These are phyloP conservation scores for Gobio gobio DNA, from an alignment of 2,113 vertebrate genomes.

Conservation along the genomic window DNA sequence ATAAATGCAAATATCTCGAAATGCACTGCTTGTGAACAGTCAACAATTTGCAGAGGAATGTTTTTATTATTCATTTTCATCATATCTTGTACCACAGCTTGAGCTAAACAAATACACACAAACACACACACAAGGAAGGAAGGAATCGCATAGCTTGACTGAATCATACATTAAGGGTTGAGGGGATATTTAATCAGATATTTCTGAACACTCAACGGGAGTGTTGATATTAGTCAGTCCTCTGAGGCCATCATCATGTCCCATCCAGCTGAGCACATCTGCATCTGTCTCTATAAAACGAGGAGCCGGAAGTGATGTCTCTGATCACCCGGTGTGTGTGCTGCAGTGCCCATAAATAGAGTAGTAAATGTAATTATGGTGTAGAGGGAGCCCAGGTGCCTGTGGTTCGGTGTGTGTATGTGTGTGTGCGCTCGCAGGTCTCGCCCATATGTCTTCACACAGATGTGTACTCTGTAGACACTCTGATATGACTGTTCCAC, in stretches of 20 bases:
- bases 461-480: constrained; percentile 28
- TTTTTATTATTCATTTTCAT: background rate
- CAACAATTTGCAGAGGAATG: background rate
- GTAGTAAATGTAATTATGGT: constrained; percentile 29
- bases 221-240: background rate
- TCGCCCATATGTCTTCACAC: constrained; percentile 24
- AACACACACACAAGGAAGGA: background rate
- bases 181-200: background rate
- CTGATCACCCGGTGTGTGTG: constrained; percentile 7
- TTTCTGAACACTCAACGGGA: background rate
- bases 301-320: background rate
- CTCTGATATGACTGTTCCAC: constrained; percentile 12
- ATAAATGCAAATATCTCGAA: background rate
- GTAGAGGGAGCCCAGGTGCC: constrained; percentile 16
- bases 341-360: constrained; percentile 34
- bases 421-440: background rate
- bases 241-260: constrained; percentile 7
- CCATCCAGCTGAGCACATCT: constrained; percentile 26
- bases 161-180: background rate
- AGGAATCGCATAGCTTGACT: background rate
- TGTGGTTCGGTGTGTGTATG: constrained; percentile 3
- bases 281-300: constrained; percentile 2
- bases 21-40: background rate
- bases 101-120: background rate
- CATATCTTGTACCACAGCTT: background rate